These are phyloP conservation scores for Cyclophora punctaria DNA, from an alignment of 2,888 invertebrate genomes.

Conservation along the genomic window DNA sequence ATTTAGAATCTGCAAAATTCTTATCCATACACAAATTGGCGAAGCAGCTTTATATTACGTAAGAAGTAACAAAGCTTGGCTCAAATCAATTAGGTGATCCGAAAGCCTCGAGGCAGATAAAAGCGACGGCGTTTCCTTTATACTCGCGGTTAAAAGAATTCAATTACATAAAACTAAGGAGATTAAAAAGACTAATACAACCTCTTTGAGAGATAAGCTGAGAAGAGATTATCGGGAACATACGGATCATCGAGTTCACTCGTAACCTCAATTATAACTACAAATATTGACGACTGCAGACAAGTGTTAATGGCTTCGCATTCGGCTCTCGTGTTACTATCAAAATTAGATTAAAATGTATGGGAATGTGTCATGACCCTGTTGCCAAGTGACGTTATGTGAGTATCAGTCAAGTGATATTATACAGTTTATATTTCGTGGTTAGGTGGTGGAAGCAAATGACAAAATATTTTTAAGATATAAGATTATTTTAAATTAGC, in stretches of 20 bases:
- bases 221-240: conserved; percentile 50
- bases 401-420: too few relatives aligned
- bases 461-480: too few relatives aligned
- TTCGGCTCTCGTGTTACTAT: too few relatives aligned
- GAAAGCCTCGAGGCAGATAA: conserved; percentile 52
- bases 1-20: conserved; percentile 3
- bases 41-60: conserved; percentile 24
- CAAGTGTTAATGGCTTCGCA: too few relatives aligned
- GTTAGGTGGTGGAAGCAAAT: too few relatives aligned
- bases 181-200: conserved; percentile 66
- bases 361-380: too few relatives aligned
- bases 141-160: conserved; percentile 66
- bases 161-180: conserved; percentile 66
- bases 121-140: conserved; percentile 62
- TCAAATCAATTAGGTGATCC: conserved; percentile 60
- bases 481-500: too few relatives aligned
- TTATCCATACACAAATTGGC: conserved; percentile 8
- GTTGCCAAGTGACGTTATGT: too few relatives aligned
- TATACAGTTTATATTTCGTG: too few relatives aligned
- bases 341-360: too few relatives aligned
- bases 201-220: conserved; percentile 56
- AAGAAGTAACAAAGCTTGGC: conserved; percentile 43
- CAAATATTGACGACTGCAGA: too few relatives aligned
- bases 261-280: conserved; percentile 25
- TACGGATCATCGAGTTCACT: conserved; percentile 32